Evolutionary conservation across 2,888 invertebrate genomes (phyloP).

Genomic region (Phyllotreta cruciferae): DNA sequence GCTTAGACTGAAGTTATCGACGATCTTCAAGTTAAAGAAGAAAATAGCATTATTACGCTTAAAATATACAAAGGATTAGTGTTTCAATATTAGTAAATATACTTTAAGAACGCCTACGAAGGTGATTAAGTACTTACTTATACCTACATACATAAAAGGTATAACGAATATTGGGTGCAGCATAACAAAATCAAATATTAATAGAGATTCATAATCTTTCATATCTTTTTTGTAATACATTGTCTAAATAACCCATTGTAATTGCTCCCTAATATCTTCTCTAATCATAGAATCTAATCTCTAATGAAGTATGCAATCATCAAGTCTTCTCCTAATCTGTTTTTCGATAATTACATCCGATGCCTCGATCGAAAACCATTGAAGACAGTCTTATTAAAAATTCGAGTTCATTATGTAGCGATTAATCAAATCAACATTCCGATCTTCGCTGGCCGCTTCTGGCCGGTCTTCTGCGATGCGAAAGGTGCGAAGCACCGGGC

Average conservation of each 20-base stretch:
- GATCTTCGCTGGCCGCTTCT: background rate
- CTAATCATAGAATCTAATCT: no score
- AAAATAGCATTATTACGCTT: constrained; percentile 4
- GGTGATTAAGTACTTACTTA: background rate
- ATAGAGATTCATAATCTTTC: no score
- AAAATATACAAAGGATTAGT: constrained; percentile 17
- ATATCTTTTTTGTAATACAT: no score
- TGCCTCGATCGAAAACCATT: background rate
- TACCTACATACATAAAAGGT: no score
- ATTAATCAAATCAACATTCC: constrained; percentile 15
- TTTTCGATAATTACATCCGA: background rate
- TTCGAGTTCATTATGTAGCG: background rate
- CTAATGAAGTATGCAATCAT: no score
- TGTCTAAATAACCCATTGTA: no score
- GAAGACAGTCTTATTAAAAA: background rate
- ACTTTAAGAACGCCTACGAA: constrained; percentile 2
- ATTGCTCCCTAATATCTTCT: no score
- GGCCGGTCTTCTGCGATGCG: constrained; percentile 37
- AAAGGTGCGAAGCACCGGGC: constrained; percentile 51
- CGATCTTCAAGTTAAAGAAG: background rate
- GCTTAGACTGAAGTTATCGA: background rate
- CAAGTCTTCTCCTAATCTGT: no score
- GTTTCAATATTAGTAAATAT: constrained; percentile 14
- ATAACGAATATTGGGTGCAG: no score
- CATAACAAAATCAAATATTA: no score